phyloP scores from a whole-genome alignment of 2,797 vertebrate species.

The Smutsia gigantea region DNA sequence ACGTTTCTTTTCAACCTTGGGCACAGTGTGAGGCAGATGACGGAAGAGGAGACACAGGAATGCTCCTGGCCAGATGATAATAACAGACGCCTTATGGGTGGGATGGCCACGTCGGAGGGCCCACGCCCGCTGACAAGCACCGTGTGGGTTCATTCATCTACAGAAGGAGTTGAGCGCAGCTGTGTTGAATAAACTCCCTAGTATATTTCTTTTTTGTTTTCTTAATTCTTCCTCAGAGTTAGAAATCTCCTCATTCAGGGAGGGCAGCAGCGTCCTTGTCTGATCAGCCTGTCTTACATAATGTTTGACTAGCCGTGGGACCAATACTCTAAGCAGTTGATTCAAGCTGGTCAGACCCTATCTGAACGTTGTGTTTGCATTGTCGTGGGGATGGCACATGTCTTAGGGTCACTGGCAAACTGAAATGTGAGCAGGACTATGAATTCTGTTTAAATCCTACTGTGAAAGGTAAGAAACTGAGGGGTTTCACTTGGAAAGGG shows the following conservation, averaged over 20 bases:
- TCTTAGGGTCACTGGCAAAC: not conserved
- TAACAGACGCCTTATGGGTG: not conserved
- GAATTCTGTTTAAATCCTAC: not conserved
- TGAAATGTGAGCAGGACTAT: not conserved
- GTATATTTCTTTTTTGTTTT: not conserved
- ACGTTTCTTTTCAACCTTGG: not conserved
- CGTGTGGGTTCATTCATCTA: accelerated
- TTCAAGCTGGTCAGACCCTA: not conserved
- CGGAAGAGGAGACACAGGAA: not conserved
- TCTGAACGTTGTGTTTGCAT: not conserved
- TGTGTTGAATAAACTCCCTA: not conserved
- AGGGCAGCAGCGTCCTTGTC: not conserved
- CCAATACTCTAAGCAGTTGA: not conserved
- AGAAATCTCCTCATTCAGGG: not conserved
- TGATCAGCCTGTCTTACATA: not conserved
- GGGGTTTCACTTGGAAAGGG: not conserved
- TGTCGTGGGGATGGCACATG: not conserved
- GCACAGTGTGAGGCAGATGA: not conserved
- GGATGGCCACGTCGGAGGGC: not conserved
- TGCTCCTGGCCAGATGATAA: no score
- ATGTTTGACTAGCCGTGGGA: not conserved
- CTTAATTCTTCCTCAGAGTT: not conserved
- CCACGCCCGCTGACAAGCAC: accelerated
- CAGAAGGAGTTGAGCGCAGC: not conserved
- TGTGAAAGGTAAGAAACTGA: not conserved